phyloP scores from a whole-genome alignment of 2,113 vertebrate species.

The Recurvirostra avosetta region DNA sequence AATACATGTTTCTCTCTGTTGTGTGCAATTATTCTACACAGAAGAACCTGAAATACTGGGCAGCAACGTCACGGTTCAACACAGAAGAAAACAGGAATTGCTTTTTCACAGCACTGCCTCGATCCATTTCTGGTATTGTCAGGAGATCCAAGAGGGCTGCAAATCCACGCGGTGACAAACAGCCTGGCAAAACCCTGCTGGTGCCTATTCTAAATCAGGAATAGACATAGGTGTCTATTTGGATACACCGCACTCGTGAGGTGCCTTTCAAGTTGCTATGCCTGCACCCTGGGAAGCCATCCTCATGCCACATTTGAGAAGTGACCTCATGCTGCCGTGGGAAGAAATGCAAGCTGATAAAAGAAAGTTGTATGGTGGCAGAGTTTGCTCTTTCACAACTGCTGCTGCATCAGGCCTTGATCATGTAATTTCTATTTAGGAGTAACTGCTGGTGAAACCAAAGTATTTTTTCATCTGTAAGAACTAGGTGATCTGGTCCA shows the following conservation, averaged over 20 bases:
- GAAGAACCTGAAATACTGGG: background rate
- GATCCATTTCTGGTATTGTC: background rate
- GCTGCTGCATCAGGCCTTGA: background rate
- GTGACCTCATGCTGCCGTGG: rapidly evolving
- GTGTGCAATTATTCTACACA: background rate
- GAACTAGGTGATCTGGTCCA: background rate
- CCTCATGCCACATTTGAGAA: background rate
- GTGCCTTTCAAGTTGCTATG: background rate
- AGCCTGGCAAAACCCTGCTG: background rate
- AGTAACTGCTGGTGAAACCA: background rate
- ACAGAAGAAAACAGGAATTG: background rate
- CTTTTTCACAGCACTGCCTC: background rate
- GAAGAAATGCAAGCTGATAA: background rate
- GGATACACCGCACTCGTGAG: background rate
- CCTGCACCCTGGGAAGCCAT: background rate
- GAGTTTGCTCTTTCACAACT: background rate
- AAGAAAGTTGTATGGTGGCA: background rate
- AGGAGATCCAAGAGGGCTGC: background rate
- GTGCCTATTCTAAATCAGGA: background rate
- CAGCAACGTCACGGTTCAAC: background rate
- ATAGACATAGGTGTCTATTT: background rate
- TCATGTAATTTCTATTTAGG: background rate
- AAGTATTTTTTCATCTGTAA: background rate
- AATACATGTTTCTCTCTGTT: background rate
- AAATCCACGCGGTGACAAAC: background rate